Base-by-base conservation (phyloP, 2,888 invertebrate species). In the Endomychus coccineus region DNA sequence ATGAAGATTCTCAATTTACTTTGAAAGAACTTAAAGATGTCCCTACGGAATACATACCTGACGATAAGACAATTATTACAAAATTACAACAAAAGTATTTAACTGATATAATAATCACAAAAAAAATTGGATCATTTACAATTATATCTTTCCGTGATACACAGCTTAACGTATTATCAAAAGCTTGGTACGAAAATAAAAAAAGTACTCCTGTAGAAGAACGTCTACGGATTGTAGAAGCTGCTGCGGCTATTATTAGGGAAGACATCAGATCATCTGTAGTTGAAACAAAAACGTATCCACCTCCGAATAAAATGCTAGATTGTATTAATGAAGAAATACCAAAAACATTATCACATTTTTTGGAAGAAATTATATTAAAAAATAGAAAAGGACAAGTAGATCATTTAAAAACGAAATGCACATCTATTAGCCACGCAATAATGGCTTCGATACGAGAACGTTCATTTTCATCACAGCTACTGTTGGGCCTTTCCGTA, bases 1-100 rank as follows among this genome's bases (percentile, higher is more conserved):
- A 45, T 41, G 36, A 51, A 33, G 59, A 60, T 54, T 60, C 54
- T 35, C 59, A 61, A 55, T 62, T 59, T 48, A 58, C 58, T 34
- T 43, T 62, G 33, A 52, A 53, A 49, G 59, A 61, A 37, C 52
- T 60, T 29, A 46, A 44, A 44, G 45, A 46, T 46, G 50, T 56
- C 45, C 39, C 37, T 34, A 56, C 52, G 40, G 55, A 47, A 25
- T 56, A 56, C 42, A 43, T 59, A 39, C 52, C 56, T 16, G 56
- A 60, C 42, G 55, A 58, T 49, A 57, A 58, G 39, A 49, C 48
- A 13, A 49, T 49, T 11, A 43, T 48, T 29, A 19, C 36, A 51
- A 52, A 40, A 54, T 27, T 56, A 46, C 50, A 52, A 50, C 49
- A 54, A 51, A 42, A 37, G 23, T 44, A 40, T 27, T 37, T 28